phyloP scores from a whole-genome alignment of 2,113 vertebrate genomes.

The Cervus canadensis region DNA sequence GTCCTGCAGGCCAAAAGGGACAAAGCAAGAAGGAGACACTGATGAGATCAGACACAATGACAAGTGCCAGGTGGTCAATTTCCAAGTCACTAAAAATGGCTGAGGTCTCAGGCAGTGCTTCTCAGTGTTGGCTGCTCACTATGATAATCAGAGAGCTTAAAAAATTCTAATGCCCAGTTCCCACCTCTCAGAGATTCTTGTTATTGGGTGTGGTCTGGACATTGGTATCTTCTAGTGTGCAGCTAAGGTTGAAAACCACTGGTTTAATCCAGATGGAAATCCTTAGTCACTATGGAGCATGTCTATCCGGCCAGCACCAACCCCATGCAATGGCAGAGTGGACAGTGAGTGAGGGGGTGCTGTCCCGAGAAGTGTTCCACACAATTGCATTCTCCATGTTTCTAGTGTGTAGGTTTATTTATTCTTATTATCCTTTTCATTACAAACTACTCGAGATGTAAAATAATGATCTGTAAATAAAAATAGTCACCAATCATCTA shows the following conservation, averaged over 20 bases:
- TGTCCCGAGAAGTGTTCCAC: background rate
- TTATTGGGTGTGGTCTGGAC: background rate
- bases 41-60: slow-evolving; percentile 7
- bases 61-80: background rate
- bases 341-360: background rate
- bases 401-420: background rate
- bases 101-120: background rate
- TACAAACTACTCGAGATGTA: background rate
- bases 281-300: background rate
- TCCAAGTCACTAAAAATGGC: background rate
- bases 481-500: background rate
- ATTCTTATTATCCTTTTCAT: background rate
- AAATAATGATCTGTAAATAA: background rate
- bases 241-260: background rate
- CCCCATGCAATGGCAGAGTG: background rate
- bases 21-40: slow-evolving; percentile 30
- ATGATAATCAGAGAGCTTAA: background rate
- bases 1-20: slow-evolving; percentile 81
- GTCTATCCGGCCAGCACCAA: background rate
- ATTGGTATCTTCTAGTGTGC: background rate
- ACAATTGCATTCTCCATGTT: background rate
- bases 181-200: background rate
- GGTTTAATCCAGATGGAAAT: background rate
- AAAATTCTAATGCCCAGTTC: background rate
- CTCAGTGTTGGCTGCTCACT: background rate